Percentiles rank a stretch among this genome's conserved stretches.
These are phyloP conservation scores for Cygnus olor DNA, from an alignment of 2,797 vertebrate genomes.

Conservation along the genomic window DNA sequence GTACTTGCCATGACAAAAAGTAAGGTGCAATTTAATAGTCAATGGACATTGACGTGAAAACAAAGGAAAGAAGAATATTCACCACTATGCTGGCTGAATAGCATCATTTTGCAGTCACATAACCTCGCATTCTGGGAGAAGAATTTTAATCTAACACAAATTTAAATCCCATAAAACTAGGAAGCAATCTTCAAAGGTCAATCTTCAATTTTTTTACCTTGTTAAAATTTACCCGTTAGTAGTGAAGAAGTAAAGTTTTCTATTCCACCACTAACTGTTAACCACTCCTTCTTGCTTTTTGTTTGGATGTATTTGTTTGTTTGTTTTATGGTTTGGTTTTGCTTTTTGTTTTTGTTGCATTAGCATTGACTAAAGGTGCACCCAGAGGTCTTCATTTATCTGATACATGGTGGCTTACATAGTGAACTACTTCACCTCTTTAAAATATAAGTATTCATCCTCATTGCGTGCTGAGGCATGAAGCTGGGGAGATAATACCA, in stretches of 20 bases:
- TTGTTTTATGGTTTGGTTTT: background rate
- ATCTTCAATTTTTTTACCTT: background rate
- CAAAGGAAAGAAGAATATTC: background rate
- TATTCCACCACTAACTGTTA: background rate
- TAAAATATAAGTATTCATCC: background rate
- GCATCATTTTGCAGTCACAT: background rate
- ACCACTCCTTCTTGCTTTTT: background rate
- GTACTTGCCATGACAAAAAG: accelerated
- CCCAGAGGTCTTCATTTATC: background rate
- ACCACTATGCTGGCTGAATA: background rate
- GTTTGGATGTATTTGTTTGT: background rate
- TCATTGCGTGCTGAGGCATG: background rate
- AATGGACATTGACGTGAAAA: background rate
- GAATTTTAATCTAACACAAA: background rate
- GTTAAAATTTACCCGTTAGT: background rate
- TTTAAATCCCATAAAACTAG: background rate
- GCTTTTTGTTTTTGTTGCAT: background rate
- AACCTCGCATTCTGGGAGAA: background rate
- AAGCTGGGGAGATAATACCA: background rate
- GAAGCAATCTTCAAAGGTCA: background rate
- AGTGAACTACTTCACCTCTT: background rate
- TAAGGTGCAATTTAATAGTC: background rate
- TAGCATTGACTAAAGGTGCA: background rate
- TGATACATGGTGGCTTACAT: background rate
- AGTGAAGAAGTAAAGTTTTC: background rate